phyloP scores from a whole-genome alignment of 2,797 vertebrate species.

The Taeniopygia guttata region DNA sequence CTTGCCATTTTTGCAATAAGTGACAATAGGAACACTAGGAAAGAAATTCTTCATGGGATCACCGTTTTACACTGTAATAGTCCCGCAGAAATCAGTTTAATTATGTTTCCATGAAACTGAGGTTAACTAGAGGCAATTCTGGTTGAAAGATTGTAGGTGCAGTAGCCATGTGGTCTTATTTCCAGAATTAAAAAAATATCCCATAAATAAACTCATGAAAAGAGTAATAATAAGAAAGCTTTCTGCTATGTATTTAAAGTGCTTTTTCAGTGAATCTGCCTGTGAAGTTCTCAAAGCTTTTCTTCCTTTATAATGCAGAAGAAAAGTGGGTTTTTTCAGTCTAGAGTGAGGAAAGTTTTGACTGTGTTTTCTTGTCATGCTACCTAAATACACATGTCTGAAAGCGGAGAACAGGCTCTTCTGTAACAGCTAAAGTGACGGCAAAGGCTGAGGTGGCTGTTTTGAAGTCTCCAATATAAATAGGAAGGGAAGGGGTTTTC shows the following conservation, averaged over 20 bases:
- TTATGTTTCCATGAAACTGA: neutral
- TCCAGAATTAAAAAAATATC: neutral
- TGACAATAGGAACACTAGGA: neutral
- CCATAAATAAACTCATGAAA: neutral
- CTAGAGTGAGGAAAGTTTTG: slow-evolving; percentile 23
- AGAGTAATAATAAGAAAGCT: neutral
- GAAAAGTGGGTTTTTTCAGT: neutral
- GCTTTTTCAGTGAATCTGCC: neutral
- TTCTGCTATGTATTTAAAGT: neutral
- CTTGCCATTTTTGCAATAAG: neutral
- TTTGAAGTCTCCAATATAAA: neutral
- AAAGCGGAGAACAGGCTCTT: neutral
- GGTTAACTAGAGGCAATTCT: neutral
- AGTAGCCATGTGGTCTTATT: neutral
- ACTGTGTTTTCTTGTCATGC: neutral
- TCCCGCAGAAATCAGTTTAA: neutral
- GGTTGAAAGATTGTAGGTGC: neutral
- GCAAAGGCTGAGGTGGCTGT: neutral
- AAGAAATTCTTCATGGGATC: neutral
- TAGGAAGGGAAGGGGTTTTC: neutral
- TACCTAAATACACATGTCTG: neutral
- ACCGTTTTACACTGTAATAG: neutral
- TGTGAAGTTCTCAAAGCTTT: neutral
- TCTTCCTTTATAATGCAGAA: neutral
- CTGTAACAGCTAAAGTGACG: neutral